These are phyloP conservation scores for Andrena marginata DNA, from an alignment of 2,888 invertebrate species.

Conservation along the genomic window DNA sequence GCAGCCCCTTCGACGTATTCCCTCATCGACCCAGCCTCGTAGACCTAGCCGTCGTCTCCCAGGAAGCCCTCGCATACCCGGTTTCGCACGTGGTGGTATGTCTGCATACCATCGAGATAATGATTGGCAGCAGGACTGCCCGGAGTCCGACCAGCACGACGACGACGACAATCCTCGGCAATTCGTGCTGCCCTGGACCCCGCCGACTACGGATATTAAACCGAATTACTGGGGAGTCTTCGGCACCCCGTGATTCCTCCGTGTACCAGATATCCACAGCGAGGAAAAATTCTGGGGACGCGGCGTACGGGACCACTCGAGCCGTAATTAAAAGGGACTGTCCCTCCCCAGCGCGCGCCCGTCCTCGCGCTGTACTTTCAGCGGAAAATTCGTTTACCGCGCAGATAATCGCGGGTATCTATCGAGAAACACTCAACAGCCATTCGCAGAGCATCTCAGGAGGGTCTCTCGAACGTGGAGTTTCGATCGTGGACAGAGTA, in stretches of 20 bases:
- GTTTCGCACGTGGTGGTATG: slow-evolving; percentile 79
- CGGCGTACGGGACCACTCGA: neutral
- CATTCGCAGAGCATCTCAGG: too few relatives aligned
- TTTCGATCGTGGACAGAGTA: neutral
- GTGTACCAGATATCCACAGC: neutral
- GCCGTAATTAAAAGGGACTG: neutral
- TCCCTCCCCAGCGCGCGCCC: too few relatives aligned
- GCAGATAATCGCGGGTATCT: too few relatives aligned
- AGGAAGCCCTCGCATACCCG: slow-evolving; percentile 76
- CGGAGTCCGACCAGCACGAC: slow-evolving; percentile 54
- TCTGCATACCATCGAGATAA: slow-evolving; percentile 80
- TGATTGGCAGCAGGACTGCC: slow-evolving; percentile 75
- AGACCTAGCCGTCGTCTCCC: slow-evolving; percentile 52
- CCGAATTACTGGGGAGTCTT: slow-evolving; percentile 39
- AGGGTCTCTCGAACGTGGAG: too few relatives aligned
- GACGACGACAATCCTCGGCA: slow-evolving; percentile 39
- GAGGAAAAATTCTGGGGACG: neutral
- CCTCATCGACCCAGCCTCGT: slow-evolving; percentile 55
- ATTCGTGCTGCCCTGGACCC: slow-evolving; percentile 42
- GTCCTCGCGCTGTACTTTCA: too few relatives aligned
- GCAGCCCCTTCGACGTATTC: slow-evolving; percentile 56
- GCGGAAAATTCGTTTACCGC: too few relatives aligned
- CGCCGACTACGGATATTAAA: slow-evolving; percentile 48
- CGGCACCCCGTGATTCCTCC: slow-evolving; percentile 19
- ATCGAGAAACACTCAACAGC: too few relatives aligned